Percentiles rank a stretch among this genome's conserved stretches.
These are phyloP conservation scores for Drosophila macrospina DNA, from an alignment of 2,888 invertebrate species.

Conservation along the genomic window DNA sequence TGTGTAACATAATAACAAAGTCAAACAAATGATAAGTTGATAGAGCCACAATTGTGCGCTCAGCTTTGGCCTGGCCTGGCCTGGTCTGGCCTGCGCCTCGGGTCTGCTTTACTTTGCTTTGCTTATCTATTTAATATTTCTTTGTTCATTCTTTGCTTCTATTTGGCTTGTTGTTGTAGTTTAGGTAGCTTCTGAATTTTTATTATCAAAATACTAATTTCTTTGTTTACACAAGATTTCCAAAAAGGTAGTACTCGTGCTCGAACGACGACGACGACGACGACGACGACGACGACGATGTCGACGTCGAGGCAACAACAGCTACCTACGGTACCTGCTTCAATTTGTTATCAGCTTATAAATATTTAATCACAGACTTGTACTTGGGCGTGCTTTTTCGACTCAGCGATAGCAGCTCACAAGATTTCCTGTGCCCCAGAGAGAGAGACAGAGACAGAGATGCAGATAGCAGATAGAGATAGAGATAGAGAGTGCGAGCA, in stretches of 20 bases:
- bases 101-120: slow-evolving; percentile 12
- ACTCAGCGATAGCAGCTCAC: slow-evolving; percentile 51
- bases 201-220: slow-evolving; percentile 82
- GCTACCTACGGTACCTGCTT: slow-evolving; percentile 53
- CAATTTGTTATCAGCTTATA: slow-evolving; percentile 79
- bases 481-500: neutral
- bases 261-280: too few species aligned
- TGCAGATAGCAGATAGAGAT: slow-evolving; percentile 4
- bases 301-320: slow-evolving; percentile 6
- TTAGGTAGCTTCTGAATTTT: slow-evolving; percentile 81
- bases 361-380: slow-evolving; percentile 82
- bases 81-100: too few species aligned
- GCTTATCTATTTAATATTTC: slow-evolving; percentile 77
- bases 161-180: slow-evolving; percentile 40
- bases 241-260: slow-evolving; percentile 41
- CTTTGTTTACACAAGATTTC: slow-evolving; percentile 80
- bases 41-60: slow-evolving; percentile 73
- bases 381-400: slow-evolving; percentile 67
- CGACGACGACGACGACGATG: too few species aligned
- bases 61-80: slow-evolving; percentile 1
- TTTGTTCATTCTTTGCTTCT: slow-evolving; percentile 37
- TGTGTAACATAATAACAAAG: slow-evolving; percentile 78
- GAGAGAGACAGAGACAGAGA: slow-evolving; percentile 10
- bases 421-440: slow-evolving; percentile 45
- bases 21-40: slow-evolving; percentile 82